These are phyloP conservation scores for Campoletis sonorensis DNA, from an alignment of 1,140 invertebrate species.

Conservation along the genomic window DNA sequence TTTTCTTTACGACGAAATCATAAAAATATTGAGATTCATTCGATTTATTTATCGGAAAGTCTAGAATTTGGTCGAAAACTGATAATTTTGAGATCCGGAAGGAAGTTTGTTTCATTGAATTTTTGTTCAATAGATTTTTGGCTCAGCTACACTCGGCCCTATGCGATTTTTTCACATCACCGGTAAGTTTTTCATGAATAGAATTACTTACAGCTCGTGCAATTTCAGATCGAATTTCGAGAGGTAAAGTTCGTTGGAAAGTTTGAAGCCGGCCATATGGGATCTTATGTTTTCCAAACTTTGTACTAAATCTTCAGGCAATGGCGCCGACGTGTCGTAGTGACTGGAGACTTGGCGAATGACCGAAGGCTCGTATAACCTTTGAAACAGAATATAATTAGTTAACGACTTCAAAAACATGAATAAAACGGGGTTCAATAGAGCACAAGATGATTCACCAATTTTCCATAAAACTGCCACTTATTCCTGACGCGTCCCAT, in stretches of 20 bases:
- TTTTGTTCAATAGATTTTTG: too few species aligned
- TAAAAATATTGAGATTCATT: conserved; percentile 30
- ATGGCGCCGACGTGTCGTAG: conserved; percentile 82
- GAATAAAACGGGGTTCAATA: too few species aligned
- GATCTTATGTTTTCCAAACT: conserved; percentile 81
- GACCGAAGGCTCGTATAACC: conserved; percentile 82
- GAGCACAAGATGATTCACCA: conserved; percentile 76
- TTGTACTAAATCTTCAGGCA: conserved; percentile 82
- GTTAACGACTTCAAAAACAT: background rate
- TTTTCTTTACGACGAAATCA: conserved; percentile 33
- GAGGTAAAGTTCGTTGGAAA: conserved; percentile 89
- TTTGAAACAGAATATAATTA: conserved; percentile 45
- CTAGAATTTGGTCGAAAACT: too few species aligned
- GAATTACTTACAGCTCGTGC: conserved; percentile 80
- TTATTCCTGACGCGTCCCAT: conserved; percentile 92
- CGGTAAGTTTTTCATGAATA: too few species aligned
- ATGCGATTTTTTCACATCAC: too few species aligned
- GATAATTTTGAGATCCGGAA: too few species aligned
- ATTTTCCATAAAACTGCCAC: conserved; percentile 87
- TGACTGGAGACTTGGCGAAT: conserved; percentile 85
- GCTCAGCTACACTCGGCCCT: too few species aligned
- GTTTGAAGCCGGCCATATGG: conserved; percentile 87
- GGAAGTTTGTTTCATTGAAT: too few species aligned
- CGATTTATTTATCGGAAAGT: background rate
- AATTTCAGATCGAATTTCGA: conserved; percentile 91